A percentile compares a stretch with the other conserved stretches of the same genome.
phyloP scores from a whole-genome alignment of 2,797 vertebrate species.

The Poeciliopsis presidionis region DNA sequence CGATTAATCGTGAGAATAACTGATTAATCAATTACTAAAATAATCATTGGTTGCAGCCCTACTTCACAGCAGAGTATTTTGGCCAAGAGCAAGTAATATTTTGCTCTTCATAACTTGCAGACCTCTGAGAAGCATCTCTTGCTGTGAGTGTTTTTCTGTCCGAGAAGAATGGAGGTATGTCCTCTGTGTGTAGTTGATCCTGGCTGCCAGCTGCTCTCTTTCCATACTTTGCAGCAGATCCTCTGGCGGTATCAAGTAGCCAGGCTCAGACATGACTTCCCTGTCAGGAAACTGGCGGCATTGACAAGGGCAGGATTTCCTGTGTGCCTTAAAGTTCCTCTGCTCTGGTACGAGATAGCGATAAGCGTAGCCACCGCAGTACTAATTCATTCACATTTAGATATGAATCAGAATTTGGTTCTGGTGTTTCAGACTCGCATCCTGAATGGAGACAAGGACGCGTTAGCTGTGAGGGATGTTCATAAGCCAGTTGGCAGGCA shows the following conservation, averaged over 20 bases:
- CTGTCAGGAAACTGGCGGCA: constrained; percentile 55
- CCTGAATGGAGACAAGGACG: constrained; percentile 19
- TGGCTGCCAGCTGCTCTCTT: constrained; percentile 71
- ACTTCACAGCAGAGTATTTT: neutral
- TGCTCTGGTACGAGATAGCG: constrained; percentile 43
- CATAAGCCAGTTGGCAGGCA: neutral
- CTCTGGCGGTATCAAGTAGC: constrained; percentile 71
- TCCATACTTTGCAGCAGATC: constrained; percentile 65
- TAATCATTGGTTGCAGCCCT: too few species aligned
- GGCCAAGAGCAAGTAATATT: neutral
- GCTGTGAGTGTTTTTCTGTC: constrained; percentile 21
- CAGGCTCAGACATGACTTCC: constrained; percentile 35
- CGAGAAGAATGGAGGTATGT: constrained; percentile 47
- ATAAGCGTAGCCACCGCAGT: constrained; percentile 36
- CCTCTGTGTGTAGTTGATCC: constrained; percentile 67
- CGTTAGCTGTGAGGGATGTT: constrained; percentile 1
- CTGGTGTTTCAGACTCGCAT: constrained; percentile 28
- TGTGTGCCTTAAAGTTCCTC: constrained; percentile 36
- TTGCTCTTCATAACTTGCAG: constrained; percentile 9
- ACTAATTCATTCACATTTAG: constrained; percentile 49
- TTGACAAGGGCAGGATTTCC: constrained; percentile 58
- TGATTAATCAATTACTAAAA: too few species aligned
- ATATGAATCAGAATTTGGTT: constrained; percentile 12
- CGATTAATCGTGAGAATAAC: too few species aligned
- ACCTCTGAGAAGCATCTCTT: constrained; percentile 20